Percentiles rank a stretch among this genome's conserved stretches.
Conservation (phyloP, 2,113 vertebrate genomes). For the Poeciliopsis turrubarensis region DNA sequence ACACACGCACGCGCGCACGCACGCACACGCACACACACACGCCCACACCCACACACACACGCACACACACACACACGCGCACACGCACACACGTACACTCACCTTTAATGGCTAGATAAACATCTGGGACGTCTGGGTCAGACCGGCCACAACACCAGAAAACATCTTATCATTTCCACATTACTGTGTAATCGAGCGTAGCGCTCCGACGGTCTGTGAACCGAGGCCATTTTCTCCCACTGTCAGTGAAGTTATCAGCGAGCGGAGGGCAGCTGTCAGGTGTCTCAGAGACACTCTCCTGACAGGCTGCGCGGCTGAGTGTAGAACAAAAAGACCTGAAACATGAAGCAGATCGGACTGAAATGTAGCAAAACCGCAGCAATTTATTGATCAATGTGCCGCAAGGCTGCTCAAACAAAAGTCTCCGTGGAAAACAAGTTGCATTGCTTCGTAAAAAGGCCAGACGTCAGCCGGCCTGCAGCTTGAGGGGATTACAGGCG, state of each 20-base stretch:
- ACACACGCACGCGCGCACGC: conserved; percentile 2
- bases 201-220: neutral
- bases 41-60: conserved; percentile 12
- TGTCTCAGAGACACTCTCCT: neutral
- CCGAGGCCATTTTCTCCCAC: neutral
- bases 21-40: conserved; percentile 13
- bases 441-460: neutral
- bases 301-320: neutral
- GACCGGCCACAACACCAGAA: conserved; percentile 8
- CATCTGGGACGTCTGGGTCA: neutral
- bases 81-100: conserved; percentile 4
- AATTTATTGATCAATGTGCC: neutral
- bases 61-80: conserved; percentile 9
- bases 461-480: neutral
- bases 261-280: neutral
- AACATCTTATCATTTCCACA: conserved; percentile 12
- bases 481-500: neutral
- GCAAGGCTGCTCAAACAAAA: neutral
- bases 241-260: neutral
- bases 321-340: neutral
- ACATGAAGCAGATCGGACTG: neutral
- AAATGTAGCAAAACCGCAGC: neutral
- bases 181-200: neutral
- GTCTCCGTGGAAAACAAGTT: neutral
- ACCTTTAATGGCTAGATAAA: neutral